These are phyloP conservation scores for Plecturocebus donacophilus DNA, from an alignment of 2,113 vertebrate genomes.

Conservation along the genomic window DNA sequence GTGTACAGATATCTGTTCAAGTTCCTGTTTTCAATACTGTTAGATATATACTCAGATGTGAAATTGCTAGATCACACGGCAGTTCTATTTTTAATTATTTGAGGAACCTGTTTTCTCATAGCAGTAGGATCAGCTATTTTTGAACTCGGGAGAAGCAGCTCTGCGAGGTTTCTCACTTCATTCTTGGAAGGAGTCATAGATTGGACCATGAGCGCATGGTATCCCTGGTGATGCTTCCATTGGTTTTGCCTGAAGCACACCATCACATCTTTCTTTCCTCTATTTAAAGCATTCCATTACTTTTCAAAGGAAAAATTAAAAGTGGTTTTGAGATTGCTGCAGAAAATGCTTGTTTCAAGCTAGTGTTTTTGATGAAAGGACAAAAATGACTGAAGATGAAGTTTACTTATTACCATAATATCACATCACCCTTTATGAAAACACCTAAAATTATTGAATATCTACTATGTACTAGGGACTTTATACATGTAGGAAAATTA, in stretches of 20 bases:
- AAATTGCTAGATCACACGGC: neutral
- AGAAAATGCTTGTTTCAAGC: neutral
- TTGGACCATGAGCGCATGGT: fast-evolving
- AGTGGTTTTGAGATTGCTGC: neutral
- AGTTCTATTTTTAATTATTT: neutral
- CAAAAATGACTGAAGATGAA: neutral
- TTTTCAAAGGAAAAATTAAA: slow-evolving; percentile 6
- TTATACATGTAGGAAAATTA: neutral
- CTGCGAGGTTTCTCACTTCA: neutral
- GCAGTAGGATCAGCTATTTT: neutral
- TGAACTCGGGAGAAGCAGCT: neutral
- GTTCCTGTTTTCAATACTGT: neutral
- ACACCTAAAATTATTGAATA: neutral
- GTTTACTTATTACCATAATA: neutral
- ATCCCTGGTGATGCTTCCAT: neutral
- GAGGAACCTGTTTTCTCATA: neutral
- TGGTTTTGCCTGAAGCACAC: neutral
- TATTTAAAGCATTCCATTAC: neutral
- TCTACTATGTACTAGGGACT: neutral
- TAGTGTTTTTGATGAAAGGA: neutral
- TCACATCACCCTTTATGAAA: neutral
- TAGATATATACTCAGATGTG: neutral
- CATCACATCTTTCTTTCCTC: neutral
- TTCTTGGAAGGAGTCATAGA: neutral
- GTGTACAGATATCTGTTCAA: fast-evolving